phyloP scores from a whole-genome alignment of 2,888 invertebrate genomes.

The Brachypalpus laphriformis region DNA sequence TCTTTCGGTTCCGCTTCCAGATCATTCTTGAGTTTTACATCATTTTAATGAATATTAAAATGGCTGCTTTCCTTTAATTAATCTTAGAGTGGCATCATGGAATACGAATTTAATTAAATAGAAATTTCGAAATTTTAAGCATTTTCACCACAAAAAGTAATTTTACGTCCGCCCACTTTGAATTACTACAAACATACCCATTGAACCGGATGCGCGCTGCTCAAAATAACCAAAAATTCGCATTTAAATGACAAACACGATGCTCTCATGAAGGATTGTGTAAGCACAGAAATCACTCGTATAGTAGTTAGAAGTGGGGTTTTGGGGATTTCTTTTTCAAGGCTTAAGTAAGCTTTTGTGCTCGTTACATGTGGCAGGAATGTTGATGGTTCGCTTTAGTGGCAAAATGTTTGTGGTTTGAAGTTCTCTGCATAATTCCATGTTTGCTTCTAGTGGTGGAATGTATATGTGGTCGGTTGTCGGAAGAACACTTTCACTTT shows the following conservation, averaged over 20 bases:
- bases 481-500: constrained; percentile 7
- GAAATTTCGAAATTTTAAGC: neutral
- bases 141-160: neutral
- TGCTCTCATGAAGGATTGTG: neutral
- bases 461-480: neutral
- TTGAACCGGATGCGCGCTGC: neutral
- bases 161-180: neutral
- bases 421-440: constrained; percentile 37
- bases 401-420: constrained; percentile 33
- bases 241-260: constrained; percentile 48
- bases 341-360: constrained; percentile 11
- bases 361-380: neutral
- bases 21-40: neutral
- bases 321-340: neutral
- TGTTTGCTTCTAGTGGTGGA: constrained; percentile 8
- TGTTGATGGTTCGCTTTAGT: constrained; percentile 20
- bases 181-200: neutral
- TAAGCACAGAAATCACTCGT: constrained; percentile 3
- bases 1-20: neutral
- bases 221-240: constrained; percentile 23
- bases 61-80: constrained; percentile 23
- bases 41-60: constrained; percentile 4
- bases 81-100: constrained; percentile 1
- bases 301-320: neutral
- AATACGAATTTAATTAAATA: constrained; percentile 16